phyloP scores from a whole-genome alignment of 1,140 invertebrate genomes.

The Drosophila orosa region DNA sequence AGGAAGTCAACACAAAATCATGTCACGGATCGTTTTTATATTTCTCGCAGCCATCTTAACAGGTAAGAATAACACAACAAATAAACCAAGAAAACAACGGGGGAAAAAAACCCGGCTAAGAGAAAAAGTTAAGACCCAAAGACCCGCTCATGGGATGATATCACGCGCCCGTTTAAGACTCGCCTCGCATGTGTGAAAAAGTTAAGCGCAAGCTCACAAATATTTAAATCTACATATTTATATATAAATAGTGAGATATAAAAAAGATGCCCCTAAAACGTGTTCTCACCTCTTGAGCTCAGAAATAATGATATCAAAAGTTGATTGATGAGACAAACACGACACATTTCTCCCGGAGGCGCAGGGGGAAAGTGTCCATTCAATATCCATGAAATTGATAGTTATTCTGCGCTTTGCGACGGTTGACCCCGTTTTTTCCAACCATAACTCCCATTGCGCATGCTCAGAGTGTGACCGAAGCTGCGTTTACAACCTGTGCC shows the following conservation, averaged over 20 bases:
- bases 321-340: slow-evolving; percentile 47
- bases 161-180: slow-evolving; percentile 51
- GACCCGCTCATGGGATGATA: slow-evolving; percentile 46
- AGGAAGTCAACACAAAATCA: slow-evolving; percentile 47
- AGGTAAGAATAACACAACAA: slow-evolving; percentile 58
- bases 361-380: slow-evolving; percentile 23
- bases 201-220: slow-evolving; percentile 13
- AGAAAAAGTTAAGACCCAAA: slow-evolving; percentile 26
- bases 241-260: background rate
- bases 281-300: slow-evolving; percentile 40
- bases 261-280: slow-evolving; percentile 30
- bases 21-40: slow-evolving; percentile 79
- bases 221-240: slow-evolving; percentile 5
- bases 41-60: slow-evolving; percentile 77
- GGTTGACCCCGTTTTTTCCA: slow-evolving; percentile 31
- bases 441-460: slow-evolving; percentile 45
- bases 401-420: slow-evolving; percentile 16
- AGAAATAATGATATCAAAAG: slow-evolving; percentile 18
- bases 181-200: slow-evolving; percentile 33
- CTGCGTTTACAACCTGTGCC: slow-evolving; percentile 16
- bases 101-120: slow-evolving; percentile 4
- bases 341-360: slow-evolving; percentile 10
- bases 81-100: slow-evolving; percentile 3
- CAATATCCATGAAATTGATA: slow-evolving; percentile 41
- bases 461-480: slow-evolving; percentile 47